Base-by-base conservation (phyloP, 2,888 invertebrate genomes). In the Trachelus iudaicus region DNA sequence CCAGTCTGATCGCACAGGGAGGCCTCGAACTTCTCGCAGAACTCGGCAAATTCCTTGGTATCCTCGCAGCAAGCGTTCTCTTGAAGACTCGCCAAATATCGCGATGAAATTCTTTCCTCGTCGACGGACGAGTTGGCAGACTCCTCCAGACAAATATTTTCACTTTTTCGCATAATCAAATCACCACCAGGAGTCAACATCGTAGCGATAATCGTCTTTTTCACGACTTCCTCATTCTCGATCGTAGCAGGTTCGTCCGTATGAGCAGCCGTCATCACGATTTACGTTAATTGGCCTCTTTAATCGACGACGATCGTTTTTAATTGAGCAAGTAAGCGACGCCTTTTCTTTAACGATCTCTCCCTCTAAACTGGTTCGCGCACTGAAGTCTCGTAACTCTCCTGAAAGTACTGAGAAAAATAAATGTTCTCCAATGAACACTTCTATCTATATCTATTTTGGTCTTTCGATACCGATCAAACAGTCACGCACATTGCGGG, bases 181-280 rank as follows among this genome's bases (percentile, higher is more conserved):
- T 31, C 71, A 56, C 56, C 56, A 56, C 56, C 23, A 56, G 56
- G 23, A 23, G 9, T 56, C 56, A 56, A 6, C 23, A 1, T 23
- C 71, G 71, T 31, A 31, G 33, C 6, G 1, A 71, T 33, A 31
- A 71, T 33, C 31, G 71, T 23, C 6, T 71, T 71, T 34, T 34
- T 71, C 71, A 34, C 31, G 15, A 31, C 34, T 23, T 31, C 33
- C 71, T 34, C 33, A 13, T 71, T 31, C 31, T 33, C 71, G 13
- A 71, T 34, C 31, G 71, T 71, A 34, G 31, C 71, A 40, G 73
- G 69, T 73, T 85, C 82, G 77, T 83, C 81, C 73, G 81, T 73
- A 34, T 82, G 83, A 68, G 87, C 85, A 75, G 85, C 85, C 77
- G 87, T 87, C 86, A 86, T 86, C 13, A 79, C 77, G 79, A 71